phyloP scores from a whole-genome alignment of 2,113 vertebrate genomes.

The Phoenicopterus ruber region DNA sequence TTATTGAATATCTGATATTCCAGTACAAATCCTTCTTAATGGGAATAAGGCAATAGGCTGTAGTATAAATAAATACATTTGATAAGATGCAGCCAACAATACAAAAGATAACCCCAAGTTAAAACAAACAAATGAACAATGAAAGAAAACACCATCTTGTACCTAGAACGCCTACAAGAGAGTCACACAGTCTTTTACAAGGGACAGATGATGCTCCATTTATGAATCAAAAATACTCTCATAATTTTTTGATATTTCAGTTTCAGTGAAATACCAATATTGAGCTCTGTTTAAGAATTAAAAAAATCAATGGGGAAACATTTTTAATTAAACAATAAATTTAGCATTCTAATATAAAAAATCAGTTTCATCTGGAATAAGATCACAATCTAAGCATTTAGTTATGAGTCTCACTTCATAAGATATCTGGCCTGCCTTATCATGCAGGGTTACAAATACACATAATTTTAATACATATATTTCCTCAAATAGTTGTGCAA shows the following conservation, averaged over 20 bases:
- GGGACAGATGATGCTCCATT: background rate
- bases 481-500: background rate
- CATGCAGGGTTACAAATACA: background rate
- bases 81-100: background rate
- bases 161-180: background rate
- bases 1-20: background rate
- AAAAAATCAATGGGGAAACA: background rate
- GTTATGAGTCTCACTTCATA: background rate
- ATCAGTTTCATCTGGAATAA: background rate
- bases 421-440: background rate
- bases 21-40: background rate
- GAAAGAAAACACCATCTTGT: background rate
- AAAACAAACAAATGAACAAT: background rate
- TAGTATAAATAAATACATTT: background rate
- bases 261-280: background rate
- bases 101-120: background rate
- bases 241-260: background rate
- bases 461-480: background rate
- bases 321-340: background rate
- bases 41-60: background rate
- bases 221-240: background rate
- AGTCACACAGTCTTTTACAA: background rate
- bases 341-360: background rate
- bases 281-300: background rate
- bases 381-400: background rate